These are phyloP conservation scores for Pachliopta kotzebuea DNA, from an alignment of 2,888 invertebrate genomes.

Conservation along the genomic window DNA sequence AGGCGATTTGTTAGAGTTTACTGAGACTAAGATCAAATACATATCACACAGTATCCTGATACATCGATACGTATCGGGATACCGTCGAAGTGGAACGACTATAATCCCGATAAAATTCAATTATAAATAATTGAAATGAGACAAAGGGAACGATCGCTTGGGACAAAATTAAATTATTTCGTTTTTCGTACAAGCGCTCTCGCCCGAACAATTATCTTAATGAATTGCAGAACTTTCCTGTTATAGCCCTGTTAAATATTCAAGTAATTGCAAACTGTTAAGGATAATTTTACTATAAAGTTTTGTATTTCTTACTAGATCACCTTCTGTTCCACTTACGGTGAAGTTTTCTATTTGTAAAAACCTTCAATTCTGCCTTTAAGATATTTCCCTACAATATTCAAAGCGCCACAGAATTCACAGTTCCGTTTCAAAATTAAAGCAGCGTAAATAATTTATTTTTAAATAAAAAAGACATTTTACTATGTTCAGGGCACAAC, in stretches of 20 bases:
- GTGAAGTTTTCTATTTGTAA: no score
- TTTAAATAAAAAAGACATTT: no score
- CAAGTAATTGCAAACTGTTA: slow-evolving; percentile 20
- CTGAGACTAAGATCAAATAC: background rate
- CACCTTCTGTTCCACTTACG: no score
- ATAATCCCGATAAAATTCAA: background rate
- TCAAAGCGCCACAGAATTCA: no score
- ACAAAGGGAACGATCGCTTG: slow-evolving; percentile 11
- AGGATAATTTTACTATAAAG: background rate
- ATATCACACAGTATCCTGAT: background rate
- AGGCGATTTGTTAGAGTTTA: background rate
- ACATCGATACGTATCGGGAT: background rate
- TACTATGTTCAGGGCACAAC: no score
- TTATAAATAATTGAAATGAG: slow-evolving; percentile 7
- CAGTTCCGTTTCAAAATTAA: no score
- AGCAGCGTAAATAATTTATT: no score
- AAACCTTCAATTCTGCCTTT: no score
- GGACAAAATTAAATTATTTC: slow-evolving; percentile 18
- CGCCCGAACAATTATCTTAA: slow-evolving; percentile 25
- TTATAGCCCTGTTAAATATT: slow-evolving; percentile 21
- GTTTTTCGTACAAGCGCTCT: slow-evolving; percentile 10
- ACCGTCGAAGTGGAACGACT: background rate
- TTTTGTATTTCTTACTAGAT: background rate
- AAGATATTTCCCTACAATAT: no score
- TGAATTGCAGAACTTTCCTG: slow-evolving; percentile 23